These are phyloP conservation scores for Drepana falcataria DNA, from an alignment of 2,888 invertebrate species.

Conservation along the genomic window DNA sequence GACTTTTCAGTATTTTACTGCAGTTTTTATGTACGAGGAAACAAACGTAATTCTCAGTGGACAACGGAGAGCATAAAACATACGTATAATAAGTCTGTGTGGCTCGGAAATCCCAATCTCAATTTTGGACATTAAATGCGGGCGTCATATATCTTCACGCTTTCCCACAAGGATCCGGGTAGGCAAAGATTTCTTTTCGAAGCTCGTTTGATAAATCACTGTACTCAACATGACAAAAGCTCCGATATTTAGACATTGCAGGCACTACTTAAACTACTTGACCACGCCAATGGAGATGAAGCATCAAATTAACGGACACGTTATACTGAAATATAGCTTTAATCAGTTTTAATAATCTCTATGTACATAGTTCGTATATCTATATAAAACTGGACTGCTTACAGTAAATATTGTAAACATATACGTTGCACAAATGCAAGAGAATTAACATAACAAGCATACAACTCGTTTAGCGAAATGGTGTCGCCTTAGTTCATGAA, in stretches of 20 bases:
- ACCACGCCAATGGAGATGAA: slow-evolving; percentile 1
- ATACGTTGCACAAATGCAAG: slow-evolving; percentile 51
- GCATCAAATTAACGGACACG: slow-evolving; percentile 19
- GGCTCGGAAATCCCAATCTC: too few species aligned
- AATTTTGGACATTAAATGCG: too few species aligned
- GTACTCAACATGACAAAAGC: too few species aligned
- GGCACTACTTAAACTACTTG: too few species aligned
- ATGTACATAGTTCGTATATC: slow-evolving; percentile 71
- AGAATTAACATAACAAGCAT: slow-evolving; percentile 23
- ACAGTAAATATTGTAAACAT: slow-evolving; percentile 72
- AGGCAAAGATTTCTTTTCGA: too few species aligned
- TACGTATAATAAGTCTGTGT: too few species aligned
- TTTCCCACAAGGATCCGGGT: too few species aligned
- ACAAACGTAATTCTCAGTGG: slow-evolving; percentile 8
- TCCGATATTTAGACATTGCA: too few species aligned
- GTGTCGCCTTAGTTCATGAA: too few species aligned
- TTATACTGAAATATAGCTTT: slow-evolving; percentile 75
- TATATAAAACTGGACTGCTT: slow-evolving; percentile 67
- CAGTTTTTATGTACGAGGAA: slow-evolving; percentile 19
- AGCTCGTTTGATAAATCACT: too few species aligned
- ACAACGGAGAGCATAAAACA: too few species aligned
- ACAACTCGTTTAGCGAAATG: not conserved
- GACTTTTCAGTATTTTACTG: slow-evolving; percentile 15
- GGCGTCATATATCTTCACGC: too few species aligned
- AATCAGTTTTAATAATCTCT: slow-evolving; percentile 72